Evolutionary conservation across 2,113 vertebrate species (phyloP).

Genomic region (Trematomus loennbergii): DNA sequence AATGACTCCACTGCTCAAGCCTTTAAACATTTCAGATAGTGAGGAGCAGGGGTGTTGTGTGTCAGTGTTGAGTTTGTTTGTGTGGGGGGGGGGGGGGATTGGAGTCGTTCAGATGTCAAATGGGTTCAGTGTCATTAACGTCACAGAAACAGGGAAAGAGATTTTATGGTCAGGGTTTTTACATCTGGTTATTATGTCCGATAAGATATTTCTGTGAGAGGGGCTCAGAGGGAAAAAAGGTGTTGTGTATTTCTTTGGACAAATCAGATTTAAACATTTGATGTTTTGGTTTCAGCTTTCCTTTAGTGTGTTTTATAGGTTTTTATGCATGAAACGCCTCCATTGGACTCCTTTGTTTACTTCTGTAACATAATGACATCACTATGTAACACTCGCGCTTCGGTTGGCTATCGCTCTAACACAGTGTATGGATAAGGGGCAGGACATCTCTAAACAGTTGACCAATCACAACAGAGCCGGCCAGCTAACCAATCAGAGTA

Average conservation of each 20-base stretch:
- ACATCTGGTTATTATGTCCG: neutral
- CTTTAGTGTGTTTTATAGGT: too few species aligned
- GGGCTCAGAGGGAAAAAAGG: neutral
- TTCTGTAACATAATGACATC: too few species aligned
- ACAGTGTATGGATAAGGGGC: too few species aligned
- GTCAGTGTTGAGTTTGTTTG: slow-evolving; percentile 3
- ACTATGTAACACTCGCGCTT: too few species aligned
- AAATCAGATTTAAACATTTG: neutral
- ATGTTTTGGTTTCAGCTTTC: neutral
- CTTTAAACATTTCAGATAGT: slow-evolving; percentile 2
- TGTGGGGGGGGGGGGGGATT: too few species aligned
- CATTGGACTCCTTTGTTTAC: too few species aligned
- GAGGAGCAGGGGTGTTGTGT: slow-evolving; percentile 7
- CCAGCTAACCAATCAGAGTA: too few species aligned
- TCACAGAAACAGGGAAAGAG: neutral
- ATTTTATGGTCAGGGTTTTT: neutral
- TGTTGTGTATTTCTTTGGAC: neutral
- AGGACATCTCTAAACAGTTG: too few species aligned
- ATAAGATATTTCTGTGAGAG: neutral
- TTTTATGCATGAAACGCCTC: too few species aligned
- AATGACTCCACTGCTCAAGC: slow-evolving; percentile 5
- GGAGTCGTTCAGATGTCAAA: too few species aligned
- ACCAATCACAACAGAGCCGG: too few species aligned
- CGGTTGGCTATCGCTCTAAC: too few species aligned
- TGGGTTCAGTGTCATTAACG: neutral